These are phyloP conservation scores for Lepus europaeus DNA, from an alignment of 2,113 vertebrate genomes.

Conservation along the genomic window DNA sequence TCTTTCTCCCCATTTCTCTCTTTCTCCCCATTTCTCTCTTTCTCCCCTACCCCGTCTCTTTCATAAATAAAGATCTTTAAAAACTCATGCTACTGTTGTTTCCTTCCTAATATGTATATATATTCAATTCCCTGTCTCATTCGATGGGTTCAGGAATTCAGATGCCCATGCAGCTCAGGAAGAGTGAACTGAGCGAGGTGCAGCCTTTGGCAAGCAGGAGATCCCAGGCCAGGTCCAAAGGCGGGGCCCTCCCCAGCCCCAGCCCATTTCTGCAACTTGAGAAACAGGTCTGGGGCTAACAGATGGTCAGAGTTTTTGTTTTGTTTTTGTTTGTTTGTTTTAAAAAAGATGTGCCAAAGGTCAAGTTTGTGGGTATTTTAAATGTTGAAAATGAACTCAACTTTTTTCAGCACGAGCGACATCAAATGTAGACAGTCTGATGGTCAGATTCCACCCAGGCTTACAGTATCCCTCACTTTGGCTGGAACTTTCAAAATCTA, in stretches of 20 bases:
- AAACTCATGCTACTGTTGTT: neutral
- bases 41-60: too few relatives aligned
- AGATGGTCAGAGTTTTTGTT: neutral
- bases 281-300: neutral
- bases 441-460: neutral
- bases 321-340: neutral
- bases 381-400: conserved; percentile 12
- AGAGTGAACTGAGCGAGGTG: neutral
- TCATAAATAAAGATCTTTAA: too few relatives aligned
- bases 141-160: conserved; percentile 14
- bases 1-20: too few relatives aligned
- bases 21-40: too few relatives aligned
- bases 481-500: neutral
- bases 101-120: neutral
- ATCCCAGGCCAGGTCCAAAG: neutral
- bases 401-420: neutral
- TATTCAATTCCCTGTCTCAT: conserved; percentile 26
- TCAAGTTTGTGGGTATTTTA: neutral
- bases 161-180: neutral
- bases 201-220: neutral
- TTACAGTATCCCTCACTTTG: neutral
- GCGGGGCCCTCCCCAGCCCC: neutral
- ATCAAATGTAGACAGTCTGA: neutral
- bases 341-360: neutral
- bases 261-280: neutral